Percentiles rank a stretch among this genome's conserved stretches.
These are phyloP conservation scores for Glareola pratincola DNA, from an alignment of 2,113 vertebrate species.

Conservation along the genomic window DNA sequence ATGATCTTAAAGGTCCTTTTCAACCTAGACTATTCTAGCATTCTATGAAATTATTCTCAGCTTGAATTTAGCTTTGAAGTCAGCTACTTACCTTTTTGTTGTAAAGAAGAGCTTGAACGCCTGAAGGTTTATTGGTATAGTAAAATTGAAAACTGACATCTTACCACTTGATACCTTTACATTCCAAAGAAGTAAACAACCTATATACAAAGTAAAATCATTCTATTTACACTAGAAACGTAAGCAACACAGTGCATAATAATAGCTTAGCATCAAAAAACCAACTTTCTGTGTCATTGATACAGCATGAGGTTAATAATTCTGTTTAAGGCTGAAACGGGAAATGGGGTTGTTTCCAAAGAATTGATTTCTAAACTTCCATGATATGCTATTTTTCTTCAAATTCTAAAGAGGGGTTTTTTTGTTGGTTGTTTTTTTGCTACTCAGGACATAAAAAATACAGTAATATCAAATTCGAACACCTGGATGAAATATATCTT, in stretches of 20 bases:
- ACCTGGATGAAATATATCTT: neutral
- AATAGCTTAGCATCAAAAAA: neutral
- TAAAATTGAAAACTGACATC: neutral
- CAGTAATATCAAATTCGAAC: neutral
- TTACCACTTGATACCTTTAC: neutral
- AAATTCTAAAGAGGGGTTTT: neutral
- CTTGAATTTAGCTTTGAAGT: neutral
- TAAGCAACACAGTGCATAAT: neutral
- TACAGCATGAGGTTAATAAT: neutral
- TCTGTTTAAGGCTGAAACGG: neutral
- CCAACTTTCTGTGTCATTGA: neutral
- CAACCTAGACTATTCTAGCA: too few species aligned
- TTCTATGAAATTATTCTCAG: neutral
- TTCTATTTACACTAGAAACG: neutral
- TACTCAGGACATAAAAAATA: neutral
- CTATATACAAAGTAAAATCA: neutral
- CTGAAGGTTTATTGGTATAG: neutral
- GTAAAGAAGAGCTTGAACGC: neutral
- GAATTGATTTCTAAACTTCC: neutral
- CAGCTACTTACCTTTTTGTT: neutral
- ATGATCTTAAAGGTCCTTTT: too few species aligned
- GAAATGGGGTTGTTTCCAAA: neutral
- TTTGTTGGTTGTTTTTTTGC: neutral
- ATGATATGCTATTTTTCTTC: neutral
- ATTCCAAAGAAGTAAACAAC: neutral